Percentiles rank a stretch among this genome's conserved stretches.
phyloP scores from a whole-genome alignment of 92 coral and sea anemone species.

The Palythoa heliodiscus region DNA sequence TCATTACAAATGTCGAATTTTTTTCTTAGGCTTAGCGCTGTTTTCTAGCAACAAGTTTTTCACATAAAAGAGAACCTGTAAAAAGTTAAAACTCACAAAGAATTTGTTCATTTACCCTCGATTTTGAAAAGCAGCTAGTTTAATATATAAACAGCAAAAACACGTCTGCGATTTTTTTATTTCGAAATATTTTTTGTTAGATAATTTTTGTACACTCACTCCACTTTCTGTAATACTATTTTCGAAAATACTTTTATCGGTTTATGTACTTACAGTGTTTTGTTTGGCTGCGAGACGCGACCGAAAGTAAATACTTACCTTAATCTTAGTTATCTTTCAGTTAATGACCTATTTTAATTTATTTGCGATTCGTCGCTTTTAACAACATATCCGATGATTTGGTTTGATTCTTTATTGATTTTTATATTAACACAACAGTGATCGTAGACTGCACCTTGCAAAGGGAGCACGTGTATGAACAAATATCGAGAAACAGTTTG shows the following conservation, averaged over 20 bases:
- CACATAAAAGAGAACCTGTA: not conserved
- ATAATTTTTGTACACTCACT: slow-evolving; percentile 13
- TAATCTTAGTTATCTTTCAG: slow-evolving; percentile 30
- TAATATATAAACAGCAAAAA: slow-evolving; percentile 40
- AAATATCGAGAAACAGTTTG: slow-evolving; percentile 25
- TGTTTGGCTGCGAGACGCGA: slow-evolving; percentile 14
- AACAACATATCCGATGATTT: slow-evolving; percentile 36
- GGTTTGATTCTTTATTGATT: slow-evolving; percentile 28
- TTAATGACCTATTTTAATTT: slow-evolving; percentile 26
- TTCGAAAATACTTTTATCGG: slow-evolving; percentile 11
- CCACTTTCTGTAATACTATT: slow-evolving; percentile 17
- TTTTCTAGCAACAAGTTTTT: slow-evolving; percentile 17
- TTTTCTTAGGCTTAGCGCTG: slow-evolving; percentile 13
- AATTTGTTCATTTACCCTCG: slow-evolving; percentile 43
- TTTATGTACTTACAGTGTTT: slow-evolving; percentile 8
- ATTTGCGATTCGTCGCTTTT: slow-evolving; percentile 28
- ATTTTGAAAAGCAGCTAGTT: slow-evolving; percentile 31
- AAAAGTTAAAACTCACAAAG: slow-evolving; percentile 29
- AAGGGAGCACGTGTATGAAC: slow-evolving; percentile 26
- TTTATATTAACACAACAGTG: slow-evolving; percentile 31
- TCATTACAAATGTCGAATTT: not conserved
- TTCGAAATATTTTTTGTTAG: slow-evolving; percentile 20
- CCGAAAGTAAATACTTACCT: slow-evolving; percentile 11
- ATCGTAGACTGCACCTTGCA: slow-evolving; percentile 18
- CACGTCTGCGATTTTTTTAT: slow-evolving; percentile 37